Base-by-base conservation (phyloP, 2,888 invertebrate species). In the Andrena bicolor region DNA sequence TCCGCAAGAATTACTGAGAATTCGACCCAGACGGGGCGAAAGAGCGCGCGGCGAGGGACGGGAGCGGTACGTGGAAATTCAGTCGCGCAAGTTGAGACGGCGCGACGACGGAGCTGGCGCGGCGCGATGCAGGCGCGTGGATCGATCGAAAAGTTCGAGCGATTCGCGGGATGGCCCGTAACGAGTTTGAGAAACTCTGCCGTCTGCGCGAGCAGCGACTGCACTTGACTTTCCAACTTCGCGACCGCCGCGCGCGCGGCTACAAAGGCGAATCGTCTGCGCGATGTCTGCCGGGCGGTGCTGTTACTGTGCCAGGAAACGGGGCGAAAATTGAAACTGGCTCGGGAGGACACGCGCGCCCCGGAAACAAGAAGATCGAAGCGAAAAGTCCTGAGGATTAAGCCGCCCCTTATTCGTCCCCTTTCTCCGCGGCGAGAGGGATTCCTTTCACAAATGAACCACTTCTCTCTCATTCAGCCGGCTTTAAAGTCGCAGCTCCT, bases 221-320 rank as follows among this genome's bases (percentile, higher is more conserved):
- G 89, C 89, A 88, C 88, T 88, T 88, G 88, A 88, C 88, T 88
- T 88, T 87, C 88, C 89, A 88, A 87, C 89, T 88, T 84, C 83
- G 74, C 82, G 82, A 83, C 72, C 80, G 71, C 80, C 80, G 48
- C 53, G 20, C 87, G 65, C 82, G 61, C 82, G 77, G 79, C 86
- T 66, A 77, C 83, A 80, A 85, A 80, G 83, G 80, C 77, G 78
- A 80, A 26, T 56, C 56, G 78, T 80, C 80, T 79, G 76, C 74
- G 79, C 70, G 78, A 75, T 61, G 78, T 80, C 75, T 77, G 71
- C 61, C 64, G 72, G 66, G 71, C 72, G 77, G 71, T 80, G 68
- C 82, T 68, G 73, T 84, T 76, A 83, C 72, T 51, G 75, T 65
- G 64, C 41, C 48, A 8, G 66, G 71, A 82, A 79, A 56, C 56